These are phyloP conservation scores for Halesus radiatus DNA, from an alignment of 1,140 invertebrate genomes.

Conservation along the genomic window DNA sequence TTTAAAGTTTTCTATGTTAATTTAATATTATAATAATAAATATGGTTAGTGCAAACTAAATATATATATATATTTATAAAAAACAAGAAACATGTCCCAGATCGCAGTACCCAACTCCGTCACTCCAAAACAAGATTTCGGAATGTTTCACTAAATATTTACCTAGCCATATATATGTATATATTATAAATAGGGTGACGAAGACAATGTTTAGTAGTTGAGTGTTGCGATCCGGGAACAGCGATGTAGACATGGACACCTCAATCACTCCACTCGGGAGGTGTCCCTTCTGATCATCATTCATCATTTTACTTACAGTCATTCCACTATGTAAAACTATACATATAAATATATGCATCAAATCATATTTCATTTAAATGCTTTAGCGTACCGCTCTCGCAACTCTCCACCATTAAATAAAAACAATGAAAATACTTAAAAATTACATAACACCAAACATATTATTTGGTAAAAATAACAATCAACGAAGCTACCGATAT, in stretches of 20 bases:
- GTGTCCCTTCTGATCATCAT: too few species aligned
- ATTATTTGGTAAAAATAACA: constrained; percentile 55
- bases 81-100: constrained; percentile 52
- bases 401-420: constrained; percentile 48
- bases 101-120: constrained; percentile 42
- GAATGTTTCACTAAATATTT: constrained; percentile 55
- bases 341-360: constrained; percentile 51
- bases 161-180: constrained; percentile 38
- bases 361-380: constrained; percentile 56
- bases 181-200: constrained; percentile 39
- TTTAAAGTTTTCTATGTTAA: constrained; percentile 62
- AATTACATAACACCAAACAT: constrained; percentile 56
- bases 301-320: constrained; percentile 25
- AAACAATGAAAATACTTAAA: constrained; percentile 55
- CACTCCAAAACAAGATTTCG: constrained; percentile 54
- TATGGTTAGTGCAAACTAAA: constrained; percentile 56
- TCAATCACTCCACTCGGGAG: constrained; percentile 10
- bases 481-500: constrained; percentile 54
- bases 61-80: constrained; percentile 43
- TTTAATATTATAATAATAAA: constrained; percentile 61
- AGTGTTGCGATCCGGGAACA: constrained; percentile 11
- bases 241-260: neutral
- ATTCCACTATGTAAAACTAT: constrained; percentile 51
- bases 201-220: constrained; percentile 30
- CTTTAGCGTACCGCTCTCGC: constrained; percentile 52